Conservation (phyloP, 2,888 invertebrate genomes). For the Adelphocoris suturalis region DNA sequence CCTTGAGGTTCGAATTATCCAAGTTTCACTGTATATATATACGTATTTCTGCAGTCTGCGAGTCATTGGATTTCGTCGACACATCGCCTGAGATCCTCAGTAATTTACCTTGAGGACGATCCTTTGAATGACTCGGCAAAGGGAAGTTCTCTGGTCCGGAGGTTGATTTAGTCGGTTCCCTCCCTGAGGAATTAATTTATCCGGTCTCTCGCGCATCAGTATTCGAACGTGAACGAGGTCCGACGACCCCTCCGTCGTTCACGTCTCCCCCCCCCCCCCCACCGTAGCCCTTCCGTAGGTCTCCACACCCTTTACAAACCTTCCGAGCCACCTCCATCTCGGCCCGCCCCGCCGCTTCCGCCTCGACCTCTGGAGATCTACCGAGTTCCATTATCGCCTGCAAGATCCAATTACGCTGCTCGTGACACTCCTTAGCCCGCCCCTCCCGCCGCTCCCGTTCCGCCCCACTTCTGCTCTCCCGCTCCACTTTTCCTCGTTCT, state of each 20-base stretch:
- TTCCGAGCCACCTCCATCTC: neutral
- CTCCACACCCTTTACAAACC: slow-evolving; percentile 35
- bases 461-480: no score
- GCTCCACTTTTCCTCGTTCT: slow-evolving; percentile 49
- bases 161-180: slow-evolving; percentile 51
- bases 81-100: neutral
- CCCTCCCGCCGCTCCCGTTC: neutral
- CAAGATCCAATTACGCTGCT: slow-evolving; percentile 69
- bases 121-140: slow-evolving; percentile 32
- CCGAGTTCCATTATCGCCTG: slow-evolving; percentile 67
- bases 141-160: neutral
- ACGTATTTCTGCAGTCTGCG: no score
- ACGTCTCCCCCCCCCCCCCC: neutral
- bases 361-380: slow-evolving; percentile 66
- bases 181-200: slow-evolving; percentile 58
- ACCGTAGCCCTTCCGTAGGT: neutral
- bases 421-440: slow-evolving; percentile 61
- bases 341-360: slow-evolving; percentile 9
- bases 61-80: neutral
- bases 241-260: slow-evolving; percentile 21
- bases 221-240: slow-evolving; percentile 60
- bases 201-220: slow-evolving; percentile 59
- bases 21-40: no score
- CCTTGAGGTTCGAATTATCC: no score
- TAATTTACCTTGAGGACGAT: neutral